Percentiles rank a stretch among this genome's conserved stretches.
Conservation (phyloP, 2,113 vertebrate species). For the Caranx ignobilis region DNA sequence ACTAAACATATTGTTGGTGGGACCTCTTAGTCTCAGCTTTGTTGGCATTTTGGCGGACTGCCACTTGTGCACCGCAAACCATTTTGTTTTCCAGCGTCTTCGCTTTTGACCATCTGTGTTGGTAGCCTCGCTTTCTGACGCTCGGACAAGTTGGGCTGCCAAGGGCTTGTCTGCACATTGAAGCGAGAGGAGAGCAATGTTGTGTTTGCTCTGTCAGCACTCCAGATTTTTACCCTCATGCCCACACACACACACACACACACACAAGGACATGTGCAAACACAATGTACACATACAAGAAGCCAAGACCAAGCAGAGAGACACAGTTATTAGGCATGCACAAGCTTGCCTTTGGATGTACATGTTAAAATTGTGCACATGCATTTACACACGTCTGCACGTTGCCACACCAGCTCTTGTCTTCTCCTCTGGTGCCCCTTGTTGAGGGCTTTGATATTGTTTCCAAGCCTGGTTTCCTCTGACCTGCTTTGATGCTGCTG, state of each 20-base stretch:
- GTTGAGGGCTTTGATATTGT: slow-evolving; percentile 73
- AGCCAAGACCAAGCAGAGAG: slow-evolving; percentile 34
- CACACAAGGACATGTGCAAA: slow-evolving; percentile 8
- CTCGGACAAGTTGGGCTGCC: slow-evolving; percentile 60
- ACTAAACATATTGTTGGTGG: slow-evolving; percentile 68
- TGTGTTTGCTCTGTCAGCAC: slow-evolving; percentile 66
- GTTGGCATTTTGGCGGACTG: slow-evolving; percentile 62
- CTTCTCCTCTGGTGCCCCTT: slow-evolving; percentile 73
- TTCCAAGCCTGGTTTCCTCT: slow-evolving; percentile 76
- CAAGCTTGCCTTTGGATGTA: slow-evolving; percentile 23
- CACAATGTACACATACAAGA: slow-evolving; percentile 3
- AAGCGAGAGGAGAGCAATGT: slow-evolving; percentile 38
- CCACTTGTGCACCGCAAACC: slow-evolving; percentile 52
- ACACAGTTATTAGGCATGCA: slow-evolving; percentile 40
- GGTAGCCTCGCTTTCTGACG: slow-evolving; percentile 59
- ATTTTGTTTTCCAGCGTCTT: slow-evolving; percentile 69
- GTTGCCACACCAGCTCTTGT: slow-evolving; percentile 74
- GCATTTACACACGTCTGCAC: slow-evolving; percentile 29
- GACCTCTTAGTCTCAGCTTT: slow-evolving; percentile 64
- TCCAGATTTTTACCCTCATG: slow-evolving; percentile 46
- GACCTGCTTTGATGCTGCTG: slow-evolving; percentile 78
- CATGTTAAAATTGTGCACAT: slow-evolving; percentile 14
- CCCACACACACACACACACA: neutral
- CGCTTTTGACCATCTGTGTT: slow-evolving; percentile 73
- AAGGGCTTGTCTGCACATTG: slow-evolving; percentile 57